phyloP scores from a whole-genome alignment of 2,888 invertebrate species.

The Scaptomyza flava region DNA sequence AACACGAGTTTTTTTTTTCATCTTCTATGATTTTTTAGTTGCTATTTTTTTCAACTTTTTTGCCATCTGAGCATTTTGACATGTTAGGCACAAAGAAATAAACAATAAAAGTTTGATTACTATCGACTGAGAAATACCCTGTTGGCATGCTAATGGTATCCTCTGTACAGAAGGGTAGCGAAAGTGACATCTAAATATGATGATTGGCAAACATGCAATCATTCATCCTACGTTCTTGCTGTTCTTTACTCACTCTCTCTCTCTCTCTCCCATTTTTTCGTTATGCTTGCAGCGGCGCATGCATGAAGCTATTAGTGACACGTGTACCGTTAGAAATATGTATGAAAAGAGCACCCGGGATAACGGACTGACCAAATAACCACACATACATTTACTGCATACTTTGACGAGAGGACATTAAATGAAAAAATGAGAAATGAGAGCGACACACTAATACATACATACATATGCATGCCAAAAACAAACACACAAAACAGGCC shows the following conservation, averaged over 20 bases:
- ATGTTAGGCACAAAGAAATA: conserved; percentile 28
- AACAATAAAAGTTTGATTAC: background rate
- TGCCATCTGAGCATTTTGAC: conserved; percentile 22
- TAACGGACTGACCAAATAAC: conserved; percentile 15
- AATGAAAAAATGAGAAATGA: conserved; percentile 23
- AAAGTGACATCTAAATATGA: conserved; percentile 44
- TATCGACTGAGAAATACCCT: background rate
- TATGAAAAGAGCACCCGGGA: conserved; percentile 31
- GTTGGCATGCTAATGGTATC: background rate
- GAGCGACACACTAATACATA: conserved; percentile 23
- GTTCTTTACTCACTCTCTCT: background rate
- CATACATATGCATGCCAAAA: conserved; percentile 26
- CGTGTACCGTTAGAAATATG: conserved; percentile 57
- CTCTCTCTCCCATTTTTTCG: no score
- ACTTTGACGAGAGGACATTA: conserved; percentile 19
- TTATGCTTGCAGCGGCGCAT: conserved; percentile 15
- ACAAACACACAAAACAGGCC: conserved; percentile 24
- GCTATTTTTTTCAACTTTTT: conserved; percentile 9
- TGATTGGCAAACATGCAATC: conserved; percentile 9
- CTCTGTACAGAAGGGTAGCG: conserved; percentile 5
- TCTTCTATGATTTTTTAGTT: conserved; percentile 27
- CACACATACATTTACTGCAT: background rate
- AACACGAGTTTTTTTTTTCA: conserved; percentile 52
- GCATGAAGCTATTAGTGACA: conserved; percentile 63
- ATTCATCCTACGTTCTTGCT: background rate